A percentile compares a stretch with the other conserved stretches of the same genome.
phyloP scores from a whole-genome alignment of 2,113 vertebrate species.

The Arvicanthis niloticus region DNA sequence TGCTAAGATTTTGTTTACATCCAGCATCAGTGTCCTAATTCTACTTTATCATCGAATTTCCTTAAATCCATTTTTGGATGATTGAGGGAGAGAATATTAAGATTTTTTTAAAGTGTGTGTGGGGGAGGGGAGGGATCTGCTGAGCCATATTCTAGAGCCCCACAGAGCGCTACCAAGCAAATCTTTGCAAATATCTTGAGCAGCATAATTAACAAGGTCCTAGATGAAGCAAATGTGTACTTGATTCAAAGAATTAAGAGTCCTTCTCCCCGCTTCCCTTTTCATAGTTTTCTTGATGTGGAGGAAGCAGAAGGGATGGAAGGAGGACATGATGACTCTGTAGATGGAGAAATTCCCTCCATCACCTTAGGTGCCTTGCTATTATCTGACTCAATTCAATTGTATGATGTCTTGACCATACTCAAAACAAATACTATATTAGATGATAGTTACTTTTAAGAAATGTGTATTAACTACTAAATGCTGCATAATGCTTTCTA shows the following conservation, averaged over 20 bases:
- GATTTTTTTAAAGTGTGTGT: background rate
- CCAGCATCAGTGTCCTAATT: slow-evolving; percentile 8
- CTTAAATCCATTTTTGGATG: slow-evolving; percentile 27
- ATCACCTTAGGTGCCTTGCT: background rate
- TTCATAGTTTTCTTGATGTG: background rate
- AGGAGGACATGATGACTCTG: background rate
- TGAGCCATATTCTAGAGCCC: background rate
- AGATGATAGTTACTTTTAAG: slow-evolving; percentile 25
- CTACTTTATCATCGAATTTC: background rate
- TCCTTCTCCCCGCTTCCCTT: background rate
- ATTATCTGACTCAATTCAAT: background rate
- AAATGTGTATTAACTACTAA: slow-evolving; percentile 41
- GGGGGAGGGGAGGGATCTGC: too few relatives aligned
- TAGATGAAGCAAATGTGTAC: background rate
- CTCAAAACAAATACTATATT: slow-evolving; percentile 1
- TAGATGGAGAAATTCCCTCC: background rate
- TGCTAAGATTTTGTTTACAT: background rate
- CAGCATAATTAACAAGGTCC: slow-evolving; percentile 6
- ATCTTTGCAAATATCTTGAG: slow-evolving; percentile 38
- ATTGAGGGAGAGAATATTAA: background rate
- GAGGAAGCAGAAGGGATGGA: background rate
- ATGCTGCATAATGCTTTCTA: background rate
- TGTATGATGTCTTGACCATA: background rate
- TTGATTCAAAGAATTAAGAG: background rate
- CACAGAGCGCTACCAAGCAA: background rate